phyloP scores from a whole-genome alignment of 2,797 vertebrate genomes.

The Platalea minor region DNA sequence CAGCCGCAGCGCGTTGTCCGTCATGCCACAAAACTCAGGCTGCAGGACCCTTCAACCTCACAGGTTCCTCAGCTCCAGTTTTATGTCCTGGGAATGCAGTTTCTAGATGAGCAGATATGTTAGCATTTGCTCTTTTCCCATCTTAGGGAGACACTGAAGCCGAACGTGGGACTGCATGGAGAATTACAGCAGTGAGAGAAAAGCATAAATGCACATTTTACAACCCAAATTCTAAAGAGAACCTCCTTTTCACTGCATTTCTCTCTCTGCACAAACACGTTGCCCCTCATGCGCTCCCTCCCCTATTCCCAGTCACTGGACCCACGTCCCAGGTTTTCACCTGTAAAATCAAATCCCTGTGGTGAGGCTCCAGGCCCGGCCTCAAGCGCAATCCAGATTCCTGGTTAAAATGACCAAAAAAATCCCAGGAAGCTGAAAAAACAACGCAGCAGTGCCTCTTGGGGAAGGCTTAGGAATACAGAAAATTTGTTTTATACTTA shows the following conservation, averaged over 20 bases:
- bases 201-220: not conserved
- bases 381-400: not conserved
- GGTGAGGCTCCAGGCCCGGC: not conserved
- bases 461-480: not conserved
- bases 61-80: not conserved
- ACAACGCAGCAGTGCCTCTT: rapidly evolving
- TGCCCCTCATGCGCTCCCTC: not conserved
- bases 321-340: rapidly evolving
- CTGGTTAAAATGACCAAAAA: not conserved
- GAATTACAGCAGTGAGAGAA: not conserved
- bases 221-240: not conserved
- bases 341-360: not conserved
- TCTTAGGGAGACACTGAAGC: not conserved
- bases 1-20: not conserved
- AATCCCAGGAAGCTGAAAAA: not conserved
- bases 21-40: not conserved
- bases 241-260: not conserved
- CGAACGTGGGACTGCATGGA: rapidly evolving
- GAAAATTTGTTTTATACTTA: not conserved
- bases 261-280: rapidly evolving
- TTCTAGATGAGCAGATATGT: not conserved
- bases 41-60: not conserved
- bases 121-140: not conserved
- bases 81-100: not conserved
- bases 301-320: not conserved